Percentiles rank a stretch among this genome's conserved stretches.
phyloP scores from a whole-genome alignment of 2,797 vertebrate genomes.

The Pyrocephalus nanus region DNA sequence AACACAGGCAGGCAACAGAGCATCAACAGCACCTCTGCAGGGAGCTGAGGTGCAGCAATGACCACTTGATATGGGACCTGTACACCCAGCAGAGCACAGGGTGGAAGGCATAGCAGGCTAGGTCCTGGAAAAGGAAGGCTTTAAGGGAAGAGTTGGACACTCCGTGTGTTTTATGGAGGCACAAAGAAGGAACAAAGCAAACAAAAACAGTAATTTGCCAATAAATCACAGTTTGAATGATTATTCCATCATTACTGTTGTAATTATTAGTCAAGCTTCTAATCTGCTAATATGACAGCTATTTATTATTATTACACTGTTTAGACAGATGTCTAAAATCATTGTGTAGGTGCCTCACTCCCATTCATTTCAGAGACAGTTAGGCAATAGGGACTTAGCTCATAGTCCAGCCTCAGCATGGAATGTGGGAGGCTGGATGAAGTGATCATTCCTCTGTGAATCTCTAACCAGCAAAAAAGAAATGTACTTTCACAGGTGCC shows the following conservation, averaged over 20 bases:
- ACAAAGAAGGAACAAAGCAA: not conserved
- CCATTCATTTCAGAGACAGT: not conserved
- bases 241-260: not conserved
- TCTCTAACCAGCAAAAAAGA: not conserved
- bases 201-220: not conserved
- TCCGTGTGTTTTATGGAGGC: not conserved
- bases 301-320: slow-evolving; percentile 7
- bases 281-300: slow-evolving; percentile 11
- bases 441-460: not conserved
- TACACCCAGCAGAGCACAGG: not conserved
- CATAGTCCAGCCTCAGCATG: not conserved
- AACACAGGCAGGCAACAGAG: not conserved
- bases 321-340: slow-evolving; percentile 16
- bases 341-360: not conserved
- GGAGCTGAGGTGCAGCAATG: not conserved
- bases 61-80: not conserved
- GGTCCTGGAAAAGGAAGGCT: not conserved
- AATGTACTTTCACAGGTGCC: not conserved
- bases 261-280: slow-evolving; percentile 42
- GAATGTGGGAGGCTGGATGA: not conserved
- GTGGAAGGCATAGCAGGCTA: not conserved
- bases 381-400: not conserved
- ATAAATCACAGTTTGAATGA: not conserved
- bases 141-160: not conserved
- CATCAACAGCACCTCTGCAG: not conserved